Percentiles rank a stretch among this genome's conserved stretches.
phyloP scores from a whole-genome alignment of 2,888 invertebrate species.

The Hyppa rectilinea region DNA sequence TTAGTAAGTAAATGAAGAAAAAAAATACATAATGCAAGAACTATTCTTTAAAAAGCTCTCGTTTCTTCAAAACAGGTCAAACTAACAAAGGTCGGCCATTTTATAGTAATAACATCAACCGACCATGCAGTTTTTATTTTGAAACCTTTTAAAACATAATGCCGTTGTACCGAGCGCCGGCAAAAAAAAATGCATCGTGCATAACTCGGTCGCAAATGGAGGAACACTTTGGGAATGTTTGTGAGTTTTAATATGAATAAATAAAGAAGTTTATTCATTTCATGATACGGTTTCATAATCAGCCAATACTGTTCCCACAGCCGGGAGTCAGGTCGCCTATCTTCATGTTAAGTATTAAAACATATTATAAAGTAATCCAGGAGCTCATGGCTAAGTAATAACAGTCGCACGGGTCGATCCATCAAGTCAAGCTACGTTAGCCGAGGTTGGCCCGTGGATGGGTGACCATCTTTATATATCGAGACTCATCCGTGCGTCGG shows the following conservation, averaged over 20 bases:
- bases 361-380: too few relatives aligned
- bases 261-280: not conserved
- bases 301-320: too few relatives aligned
- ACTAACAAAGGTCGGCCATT: slow-evolving; percentile 40
- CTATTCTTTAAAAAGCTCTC: not conserved
- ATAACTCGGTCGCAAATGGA: slow-evolving; percentile 40
- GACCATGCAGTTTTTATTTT: slow-evolving; percentile 55
- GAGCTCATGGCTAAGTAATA: too few relatives aligned
- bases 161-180: slow-evolving; percentile 31
- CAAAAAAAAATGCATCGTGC: slow-evolving; percentile 35
- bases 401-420: too few relatives aligned
- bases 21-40: not conserved
- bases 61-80: slow-evolving; percentile 29
- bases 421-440: too few relatives aligned
- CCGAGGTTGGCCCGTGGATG: too few relatives aligned
- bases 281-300: not conserved
- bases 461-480: too few relatives aligned
- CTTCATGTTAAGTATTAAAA: too few relatives aligned
- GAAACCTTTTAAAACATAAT: slow-evolving; percentile 55
- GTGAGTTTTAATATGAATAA: not conserved
- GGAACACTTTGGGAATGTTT: not conserved
- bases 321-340: too few relatives aligned
- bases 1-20: not conserved
- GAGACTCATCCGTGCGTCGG: too few relatives aligned
- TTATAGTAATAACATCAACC: slow-evolving; percentile 41